phyloP scores from a whole-genome alignment of 2,797 vertebrate genomes.

The Xiphophorus birchmanni region DNA sequence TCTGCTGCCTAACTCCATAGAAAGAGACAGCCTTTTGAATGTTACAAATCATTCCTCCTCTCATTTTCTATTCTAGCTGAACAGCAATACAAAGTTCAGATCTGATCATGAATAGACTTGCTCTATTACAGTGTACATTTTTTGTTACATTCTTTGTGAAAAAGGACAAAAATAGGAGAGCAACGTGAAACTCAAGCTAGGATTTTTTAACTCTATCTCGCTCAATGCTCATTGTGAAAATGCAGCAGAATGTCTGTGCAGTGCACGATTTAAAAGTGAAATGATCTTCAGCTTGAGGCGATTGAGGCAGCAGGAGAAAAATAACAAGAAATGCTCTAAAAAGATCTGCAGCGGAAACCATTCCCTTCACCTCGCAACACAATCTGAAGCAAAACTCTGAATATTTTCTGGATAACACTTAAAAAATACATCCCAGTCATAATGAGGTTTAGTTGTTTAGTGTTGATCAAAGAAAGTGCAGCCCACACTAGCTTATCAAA shows the following conservation, averaged over 20 bases:
- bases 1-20: conserved; percentile 24
- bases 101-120: conserved; percentile 11
- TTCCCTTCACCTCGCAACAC: conserved; percentile 9
- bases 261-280: conserved; percentile 39
- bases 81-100: not conserved
- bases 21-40: conserved; percentile 5
- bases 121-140: not conserved
- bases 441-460: not conserved
- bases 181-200: conserved; percentile 13
- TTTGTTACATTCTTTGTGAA: conserved; percentile 11
- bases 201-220: conserved; percentile 12
- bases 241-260: conserved; percentile 29
- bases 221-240: conserved; percentile 27
- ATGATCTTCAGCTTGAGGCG: conserved; percentile 47
- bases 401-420: not conserved
- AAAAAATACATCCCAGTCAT: not conserved
- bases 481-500: not conserved
- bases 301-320: conserved; percentile 8
- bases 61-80: conserved; percentile 19
- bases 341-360: conserved; percentile 16
- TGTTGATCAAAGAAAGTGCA: not conserved
- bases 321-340: not conserved
- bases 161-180: conserved; percentile 6
- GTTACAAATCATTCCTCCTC: conserved; percentile 5
- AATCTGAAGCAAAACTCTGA: not conserved